A percentile compares a stretch with the other conserved stretches of the same genome.
phyloP scores from a whole-genome alignment of 1,140 invertebrate genomes.

The Brachionus manjavacas region DNA sequence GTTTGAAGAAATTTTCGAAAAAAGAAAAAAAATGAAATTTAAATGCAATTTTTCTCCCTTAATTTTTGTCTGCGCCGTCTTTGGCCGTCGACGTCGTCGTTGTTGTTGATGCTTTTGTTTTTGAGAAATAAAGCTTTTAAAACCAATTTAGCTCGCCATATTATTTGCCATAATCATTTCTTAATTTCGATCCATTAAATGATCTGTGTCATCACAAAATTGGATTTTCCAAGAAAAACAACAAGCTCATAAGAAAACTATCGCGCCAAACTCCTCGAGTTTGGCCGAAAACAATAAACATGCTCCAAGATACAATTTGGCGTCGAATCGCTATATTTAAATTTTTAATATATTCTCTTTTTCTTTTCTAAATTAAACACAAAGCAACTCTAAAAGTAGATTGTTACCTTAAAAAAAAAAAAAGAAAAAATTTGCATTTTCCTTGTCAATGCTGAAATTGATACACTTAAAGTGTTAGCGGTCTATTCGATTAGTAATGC shows the following conservation, averaged over 20 bases:
- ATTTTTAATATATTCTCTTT: background rate
- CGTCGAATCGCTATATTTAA: background rate
- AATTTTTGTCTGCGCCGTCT: background rate
- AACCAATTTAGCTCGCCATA: conserved; percentile 3
- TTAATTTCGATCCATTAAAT: conserved; percentile 1
- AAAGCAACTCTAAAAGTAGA: background rate
- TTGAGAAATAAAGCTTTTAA: background rate
- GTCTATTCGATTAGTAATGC: conserved; percentile 26
- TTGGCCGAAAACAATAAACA: background rate
- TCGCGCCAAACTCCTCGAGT: background rate
- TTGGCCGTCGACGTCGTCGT: background rate
- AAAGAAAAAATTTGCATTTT: background rate
- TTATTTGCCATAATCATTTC: conserved; percentile 16
- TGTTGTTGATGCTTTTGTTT: conserved; percentile 3
- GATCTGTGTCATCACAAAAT: conserved; percentile 6
- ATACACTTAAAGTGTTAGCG: background rate
- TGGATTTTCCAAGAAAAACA: conserved; percentile 23
- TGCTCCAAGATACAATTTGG: background rate
- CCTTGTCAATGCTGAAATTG: conserved; percentile 3
- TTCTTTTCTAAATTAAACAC: background rate
- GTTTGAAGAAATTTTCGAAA: conserved; percentile 33
- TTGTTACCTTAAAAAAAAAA: background rate
- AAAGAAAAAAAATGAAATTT: background rate
- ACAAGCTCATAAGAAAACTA: background rate
- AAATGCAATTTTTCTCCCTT: conserved; percentile 17